A percentile compares a stretch with the other conserved stretches of the same genome.
Evolutionary conservation across 2,797 vertebrate genomes (phyloP).

Genomic region (Varecia variegata): DNA sequence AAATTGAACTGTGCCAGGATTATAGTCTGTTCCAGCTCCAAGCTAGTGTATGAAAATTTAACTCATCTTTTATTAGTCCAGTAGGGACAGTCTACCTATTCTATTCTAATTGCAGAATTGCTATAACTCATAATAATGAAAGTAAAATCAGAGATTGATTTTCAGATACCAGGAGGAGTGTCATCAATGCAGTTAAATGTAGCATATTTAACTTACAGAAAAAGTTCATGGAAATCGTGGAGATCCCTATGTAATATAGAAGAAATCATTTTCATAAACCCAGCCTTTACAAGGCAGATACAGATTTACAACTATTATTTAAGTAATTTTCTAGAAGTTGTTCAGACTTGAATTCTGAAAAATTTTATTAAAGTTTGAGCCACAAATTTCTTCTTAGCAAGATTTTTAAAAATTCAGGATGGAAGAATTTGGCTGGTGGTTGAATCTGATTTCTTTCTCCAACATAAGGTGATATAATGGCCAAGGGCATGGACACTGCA

Average conservation of each 20-base stretch:
- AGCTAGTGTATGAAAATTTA: conserved; percentile 1
- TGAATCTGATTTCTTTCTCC: not conserved
- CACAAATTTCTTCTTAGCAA: not conserved
- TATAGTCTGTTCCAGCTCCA: not conserved
- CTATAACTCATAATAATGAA: not conserved
- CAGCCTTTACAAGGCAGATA: not conserved
- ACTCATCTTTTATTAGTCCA: conserved; percentile 27
- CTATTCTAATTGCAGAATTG: not conserved
- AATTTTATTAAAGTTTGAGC: not conserved
- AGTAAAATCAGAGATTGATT: not conserved
- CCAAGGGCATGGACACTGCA: not conserved
- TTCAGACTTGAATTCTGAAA: not conserved
- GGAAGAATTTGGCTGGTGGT: not conserved
- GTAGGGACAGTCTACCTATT: not conserved
- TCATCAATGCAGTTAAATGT: not conserved
- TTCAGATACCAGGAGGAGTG: not conserved
- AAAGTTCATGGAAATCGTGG: not conserved
- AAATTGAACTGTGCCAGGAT: not conserved
- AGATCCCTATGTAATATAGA: not conserved
- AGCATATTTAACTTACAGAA: not conserved
- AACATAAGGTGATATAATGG: not conserved
- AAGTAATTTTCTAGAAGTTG: not conserved
- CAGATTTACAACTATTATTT: not conserved
- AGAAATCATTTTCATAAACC: not conserved
- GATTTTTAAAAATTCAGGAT: not conserved